Evolutionary conservation across 35 echinoderm and acorn worm genomes (phyloP).

Genomic region (Ophioderma brevispina): DNA sequence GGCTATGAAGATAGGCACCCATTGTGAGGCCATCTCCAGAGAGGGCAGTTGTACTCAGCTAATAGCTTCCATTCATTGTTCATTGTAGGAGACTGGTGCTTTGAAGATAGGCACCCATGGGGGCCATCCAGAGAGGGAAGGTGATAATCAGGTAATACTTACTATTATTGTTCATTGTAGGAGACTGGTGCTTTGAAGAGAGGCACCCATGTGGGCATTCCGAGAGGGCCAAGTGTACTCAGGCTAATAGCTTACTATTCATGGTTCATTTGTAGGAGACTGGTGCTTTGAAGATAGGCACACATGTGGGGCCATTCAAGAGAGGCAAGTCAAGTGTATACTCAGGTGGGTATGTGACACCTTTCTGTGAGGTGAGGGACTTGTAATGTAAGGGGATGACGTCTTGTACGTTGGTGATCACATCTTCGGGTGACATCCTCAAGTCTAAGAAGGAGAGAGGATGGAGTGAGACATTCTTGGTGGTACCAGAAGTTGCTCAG

Average conservation of each 20-base stretch:
- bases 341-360: conserved; percentile 88
- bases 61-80: too few relatives aligned
- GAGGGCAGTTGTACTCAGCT: too few relatives aligned
- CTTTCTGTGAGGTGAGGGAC: conserved; percentile 84
- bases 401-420: conserved; percentile 98
- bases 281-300: conserved; percentile 85
- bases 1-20: too few relatives aligned
- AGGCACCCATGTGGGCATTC: too few relatives aligned
- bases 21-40: too few relatives aligned
- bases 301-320: conserved; percentile 79
- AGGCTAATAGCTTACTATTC: too few relatives aligned
- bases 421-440: conserved; percentile 99
- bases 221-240: too few relatives aligned
- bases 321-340: conserved; percentile 94
- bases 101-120: too few relatives aligned
- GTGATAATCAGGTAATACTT: too few relatives aligned
- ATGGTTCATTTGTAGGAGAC: conserved; percentile 73
- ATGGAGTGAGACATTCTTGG: conserved; percentile 96
- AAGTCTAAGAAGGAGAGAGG: conserved; percentile 98
- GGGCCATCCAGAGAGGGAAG: too few relatives aligned
- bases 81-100: conserved; percentile 83
- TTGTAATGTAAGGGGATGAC: conserved; percentile 81
- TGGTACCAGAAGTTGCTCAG: conserved; percentile 93
- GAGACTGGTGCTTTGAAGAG: too few relatives aligned
- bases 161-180: too few relatives aligned